phyloP scores from a whole-genome alignment of 2,888 invertebrate genomes.

The Deroplatys truncata region DNA sequence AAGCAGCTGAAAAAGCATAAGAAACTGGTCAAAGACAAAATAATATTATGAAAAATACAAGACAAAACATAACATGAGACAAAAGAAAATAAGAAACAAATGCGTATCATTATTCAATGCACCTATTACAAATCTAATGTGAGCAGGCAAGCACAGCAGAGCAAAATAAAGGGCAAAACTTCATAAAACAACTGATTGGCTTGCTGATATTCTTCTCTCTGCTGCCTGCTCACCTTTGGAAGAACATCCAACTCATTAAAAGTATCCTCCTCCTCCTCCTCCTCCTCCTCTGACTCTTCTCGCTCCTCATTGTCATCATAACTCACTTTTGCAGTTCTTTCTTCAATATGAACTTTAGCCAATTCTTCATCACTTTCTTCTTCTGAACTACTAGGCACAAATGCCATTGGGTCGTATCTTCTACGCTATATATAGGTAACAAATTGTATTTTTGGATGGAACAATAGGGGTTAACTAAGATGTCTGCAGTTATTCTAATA shows the following conservation, averaged over 20 bases:
- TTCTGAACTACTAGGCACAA: conserved; percentile 30
- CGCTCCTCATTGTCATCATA: conserved; percentile 3
- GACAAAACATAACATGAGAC: neutral
- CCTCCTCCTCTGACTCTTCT: conserved; percentile 43
- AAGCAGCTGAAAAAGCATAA: neutral
- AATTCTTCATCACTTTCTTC: conserved; percentile 37
- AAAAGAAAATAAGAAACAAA: neutral
- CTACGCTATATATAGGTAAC: conserved; percentile 27
- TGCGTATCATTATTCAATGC: neutral
- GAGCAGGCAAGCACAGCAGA: neutral
- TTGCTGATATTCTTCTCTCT: neutral
- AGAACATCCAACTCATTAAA: conserved; percentile 24
- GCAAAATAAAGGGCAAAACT: neutral
- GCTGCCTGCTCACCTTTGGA: conserved; percentile 27
- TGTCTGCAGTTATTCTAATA: neutral
- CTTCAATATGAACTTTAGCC: conserved; percentile 47
- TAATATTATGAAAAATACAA: neutral
- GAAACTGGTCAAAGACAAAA: neutral
- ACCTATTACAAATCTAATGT: neutral
- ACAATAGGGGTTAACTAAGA: neutral
- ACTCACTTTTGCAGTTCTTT: conserved; percentile 23
- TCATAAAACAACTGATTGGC: neutral
- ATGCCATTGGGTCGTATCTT: conserved; percentile 31
- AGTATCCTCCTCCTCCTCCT: conserved; percentile 44
- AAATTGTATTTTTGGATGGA: conserved; percentile 9